These are phyloP conservation scores for Patiria miniata DNA, from an alignment of 35 echinoderm and acorn worm species.

Conservation along the genomic window DNA sequence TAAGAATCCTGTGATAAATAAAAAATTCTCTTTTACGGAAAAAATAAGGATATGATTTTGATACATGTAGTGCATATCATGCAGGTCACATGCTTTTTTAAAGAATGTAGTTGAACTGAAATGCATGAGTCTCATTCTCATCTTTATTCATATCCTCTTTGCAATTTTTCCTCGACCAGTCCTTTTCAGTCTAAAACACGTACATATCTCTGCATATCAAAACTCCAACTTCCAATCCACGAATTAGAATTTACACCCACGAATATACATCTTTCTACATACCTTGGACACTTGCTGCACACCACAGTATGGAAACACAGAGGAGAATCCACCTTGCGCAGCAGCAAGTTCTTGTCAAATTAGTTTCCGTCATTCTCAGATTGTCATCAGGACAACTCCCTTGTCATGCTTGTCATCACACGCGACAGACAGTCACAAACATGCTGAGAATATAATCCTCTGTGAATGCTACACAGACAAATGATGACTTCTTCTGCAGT, in stretches of 20 bases:
- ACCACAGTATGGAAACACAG: background rate
- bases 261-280: background rate
- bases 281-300: slow-evolving; percentile 4
- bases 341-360: slow-evolving; percentile 13
- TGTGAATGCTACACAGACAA: background rate
- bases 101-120: background rate
- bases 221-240: too few relatives aligned
- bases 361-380: background rate
- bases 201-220: too few relatives aligned
- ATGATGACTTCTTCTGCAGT: background rate
- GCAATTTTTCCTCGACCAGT: too few relatives aligned
- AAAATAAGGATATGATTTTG: background rate
- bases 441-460: background rate
- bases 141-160: too few relatives aligned
- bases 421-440: background rate
- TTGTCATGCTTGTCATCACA: too few relatives aligned
- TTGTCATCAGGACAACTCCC: slow-evolving; percentile 12
- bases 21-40: background rate
- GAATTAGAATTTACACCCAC: too few relatives aligned
- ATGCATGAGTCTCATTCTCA: too few relatives aligned
- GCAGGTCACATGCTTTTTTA: background rate
- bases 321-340: background rate
- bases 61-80: too few relatives aligned
- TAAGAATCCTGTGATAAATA: background rate
- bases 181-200: too few relatives aligned